phyloP scores from a whole-genome alignment of 2,888 invertebrate genomes.

The Gisinianus flammeolus region DNA sequence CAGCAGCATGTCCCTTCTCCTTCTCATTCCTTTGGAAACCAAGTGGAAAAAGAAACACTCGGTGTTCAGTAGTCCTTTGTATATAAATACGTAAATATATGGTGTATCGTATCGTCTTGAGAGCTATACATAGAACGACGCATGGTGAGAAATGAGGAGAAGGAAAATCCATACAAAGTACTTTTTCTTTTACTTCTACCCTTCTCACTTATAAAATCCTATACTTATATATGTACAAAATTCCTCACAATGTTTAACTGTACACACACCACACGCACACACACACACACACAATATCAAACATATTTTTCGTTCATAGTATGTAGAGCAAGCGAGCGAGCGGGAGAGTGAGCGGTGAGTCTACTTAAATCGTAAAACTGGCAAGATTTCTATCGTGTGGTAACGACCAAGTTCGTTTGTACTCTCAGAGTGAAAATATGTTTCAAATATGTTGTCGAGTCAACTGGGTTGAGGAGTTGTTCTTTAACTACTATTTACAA shows the following conservation, averaged over 20 bases:
- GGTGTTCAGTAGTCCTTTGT: too few species aligned
- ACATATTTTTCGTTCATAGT: too few species aligned
- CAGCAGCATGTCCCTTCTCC: background rate
- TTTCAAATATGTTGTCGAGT: too few species aligned
- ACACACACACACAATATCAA: too few species aligned
- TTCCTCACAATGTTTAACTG: background rate
- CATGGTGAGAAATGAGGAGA: slow-evolving; percentile 14
- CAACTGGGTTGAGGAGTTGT: too few species aligned
- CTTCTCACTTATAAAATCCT: background rate
- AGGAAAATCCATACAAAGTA: slow-evolving; percentile 34
- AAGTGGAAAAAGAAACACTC: background rate
- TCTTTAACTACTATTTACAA: too few species aligned
- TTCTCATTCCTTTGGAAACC: background rate
- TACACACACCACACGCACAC: background rate
- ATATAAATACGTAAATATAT: background rate
- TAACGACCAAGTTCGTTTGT: background rate
- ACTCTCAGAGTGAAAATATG: background rate
- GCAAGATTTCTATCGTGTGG: background rate
- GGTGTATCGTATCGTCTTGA: background rate
- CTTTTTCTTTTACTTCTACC: background rate
- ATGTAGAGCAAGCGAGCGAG: too few species aligned
- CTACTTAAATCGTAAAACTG: too few species aligned
- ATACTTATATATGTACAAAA: background rate
- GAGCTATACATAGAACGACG: background rate
- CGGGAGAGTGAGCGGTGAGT: too few species aligned